Base-by-base conservation (phyloP, 2,113 vertebrate genomes). In the Accipiter virgatus region DNA sequence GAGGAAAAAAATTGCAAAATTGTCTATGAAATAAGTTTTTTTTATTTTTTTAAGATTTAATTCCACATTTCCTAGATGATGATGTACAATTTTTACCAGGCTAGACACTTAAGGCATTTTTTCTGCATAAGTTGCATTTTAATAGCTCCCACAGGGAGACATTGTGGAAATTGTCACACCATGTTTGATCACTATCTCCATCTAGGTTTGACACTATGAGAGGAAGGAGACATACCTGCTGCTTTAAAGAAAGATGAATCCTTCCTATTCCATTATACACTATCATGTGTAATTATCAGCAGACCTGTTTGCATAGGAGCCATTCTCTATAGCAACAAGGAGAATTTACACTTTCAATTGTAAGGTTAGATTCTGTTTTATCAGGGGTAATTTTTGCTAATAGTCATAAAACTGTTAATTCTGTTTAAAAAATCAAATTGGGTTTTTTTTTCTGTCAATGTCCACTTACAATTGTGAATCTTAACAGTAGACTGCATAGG, bases 181-280 rank as follows among this genome's bases (percentile, higher is more conserved):
- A 42, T 81, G 92, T 95, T 96, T 96, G 93, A 97, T 94, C 80
- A 68, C 84, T 85, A 11, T 74, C 86, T 94, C 59, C 88, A 61
- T 91, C 72, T 68, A 78, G 48, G 13, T 81, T 86, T 96, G 88
- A 78, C 77, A 67, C 43, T n/a, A 7, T 26, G 27, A 85, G 43
- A 84, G 31, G 26, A 67, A 91, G 66, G 31, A 95, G 62, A 59
- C 34, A 65, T 79, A 87, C 66, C 53, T 94, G 48, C 47, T 68
- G 4, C 25, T 94, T 82, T 75, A 86, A 95, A 84, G 80, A 58
- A 93, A 87, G 56, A 81, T 55, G 31, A 95, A 84, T 84, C 43
- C 31, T 87, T 78, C 68, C 38, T 11, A 65, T 83, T 88, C 65
- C 34, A 65, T 81, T 95, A 66, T 65, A 61, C 16, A 50, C 5